Evolutionary conservation across 2,888 invertebrate species (phyloP), one percentile per base, ranked within the genome.

Genomic region (Sturmia bella): DNA sequence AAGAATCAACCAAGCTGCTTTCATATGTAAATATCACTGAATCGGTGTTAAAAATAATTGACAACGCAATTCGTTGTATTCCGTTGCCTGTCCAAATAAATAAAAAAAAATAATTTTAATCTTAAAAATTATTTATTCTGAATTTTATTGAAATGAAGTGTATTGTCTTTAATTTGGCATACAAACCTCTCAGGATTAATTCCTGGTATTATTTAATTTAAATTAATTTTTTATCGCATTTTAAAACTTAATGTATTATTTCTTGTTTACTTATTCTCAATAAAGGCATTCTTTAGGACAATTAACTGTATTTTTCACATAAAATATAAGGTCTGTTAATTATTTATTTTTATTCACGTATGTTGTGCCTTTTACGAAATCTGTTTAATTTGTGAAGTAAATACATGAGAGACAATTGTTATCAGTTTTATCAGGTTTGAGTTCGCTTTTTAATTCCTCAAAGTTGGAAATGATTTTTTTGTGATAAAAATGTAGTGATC

Each of bases 271-370:
- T 66, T 15, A 41, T 63, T 32, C 7, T 48, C 7, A 52, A 27
- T 15, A 15, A 52, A 27, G 61, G 24, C 50, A 64, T 64, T 64
- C 72, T 80, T 80, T 66, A 54, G 70, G 32, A 76, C 66, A 82
- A 82, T 77, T 82, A 73, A 77, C 74, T 77, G 19, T 64, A 45
- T 57, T 77, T 57, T 69, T 74, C 54, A 61, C 72, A 70, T 59
- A 59, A 69, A n/a, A n/a, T n/a, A n/a, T n/a, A 69, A 73, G 69
- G 64, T 69, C 66, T 64, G 39, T 74, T 19, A 15, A 50, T 78
- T 68, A 74, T 78, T 77, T 48, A 70, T 74, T 78, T 74, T 59
- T 15, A 59, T 63, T 68, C 43, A 19, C 9, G 27, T 37, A 43
- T 54, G 43, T 54, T 21, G 66, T 41, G 37, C n/a, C n/a, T n/a